Conservation (phyloP, 2,888 invertebrate genomes). For the Dilophus febrilis region DNA sequence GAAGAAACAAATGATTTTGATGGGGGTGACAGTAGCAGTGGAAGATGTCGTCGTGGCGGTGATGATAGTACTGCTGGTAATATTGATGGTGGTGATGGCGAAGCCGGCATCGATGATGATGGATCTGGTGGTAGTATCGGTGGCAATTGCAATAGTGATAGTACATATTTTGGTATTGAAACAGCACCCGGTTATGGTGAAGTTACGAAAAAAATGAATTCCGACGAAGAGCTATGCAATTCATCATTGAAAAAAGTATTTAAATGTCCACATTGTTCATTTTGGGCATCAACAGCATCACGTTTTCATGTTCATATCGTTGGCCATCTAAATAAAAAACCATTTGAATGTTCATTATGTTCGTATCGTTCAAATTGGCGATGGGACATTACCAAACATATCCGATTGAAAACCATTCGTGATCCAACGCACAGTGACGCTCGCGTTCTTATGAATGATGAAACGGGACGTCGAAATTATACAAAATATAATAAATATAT, state of each 20-base stretch:
- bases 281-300: constrained; percentile 85
- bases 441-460: constrained; percentile 78
- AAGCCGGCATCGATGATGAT: constrained; percentile 1
- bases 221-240: constrained; percentile 43
- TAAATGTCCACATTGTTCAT: constrained; percentile 81
- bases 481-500: constrained; percentile 85
- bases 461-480: constrained; percentile 78
- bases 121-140: constrained; percentile 2
- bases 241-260: constrained; percentile 63
- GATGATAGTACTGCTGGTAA: no score
- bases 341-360: constrained; percentile 89
- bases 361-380: constrained; percentile 91
- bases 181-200: constrained; percentile 34
- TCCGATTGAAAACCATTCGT: constrained; percentile 71
- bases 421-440: constrained; percentile 67
- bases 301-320: constrained; percentile 88
- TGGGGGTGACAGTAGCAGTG: no score
- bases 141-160: constrained; percentile 24
- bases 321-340: constrained; percentile 81
- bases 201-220: constrained; percentile 39
- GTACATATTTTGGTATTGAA: constrained; percentile 32
- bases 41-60: no score
- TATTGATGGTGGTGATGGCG: constrained; percentile 3
- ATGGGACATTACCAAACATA: constrained; percentile 94
- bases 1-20: constrained; percentile 7